Evolutionary conservation across 2,113 vertebrate species (phyloP), one percentile per base, ranked within the genome.

Genomic region (Ursus arctos): DNA sequence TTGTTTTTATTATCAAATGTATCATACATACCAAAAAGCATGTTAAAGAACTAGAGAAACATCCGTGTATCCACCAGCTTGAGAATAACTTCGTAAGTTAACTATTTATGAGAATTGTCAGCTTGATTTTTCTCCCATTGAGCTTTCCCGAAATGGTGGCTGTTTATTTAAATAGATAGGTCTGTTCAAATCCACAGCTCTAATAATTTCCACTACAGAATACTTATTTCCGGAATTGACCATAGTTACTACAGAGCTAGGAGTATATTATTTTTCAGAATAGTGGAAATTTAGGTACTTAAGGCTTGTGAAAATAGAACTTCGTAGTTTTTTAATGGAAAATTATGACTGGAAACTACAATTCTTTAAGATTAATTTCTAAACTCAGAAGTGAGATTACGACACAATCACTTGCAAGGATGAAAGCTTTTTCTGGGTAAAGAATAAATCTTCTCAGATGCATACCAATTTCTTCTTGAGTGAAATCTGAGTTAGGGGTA

Each of bases 361-460:
- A 65, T 61, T 90, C 72, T 95, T 90, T 87, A 92, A 96, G 43
- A 95, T 92, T 94, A 63, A 91, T 93, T 96, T 95, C 88, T 94
- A 92, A 97, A 95, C 53, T 94, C 33, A 81, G 74, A 92, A 94
- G 83, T 88, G 53, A 95, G 51, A 76, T 95, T 26, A 85, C 76
- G 26, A 94, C 47, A 93, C 51, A 95, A 87, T 95, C 15, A 92
- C 49, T 94, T 94, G 61, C 69, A 98, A 97, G 76, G 33, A 71
- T 49, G 18, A 81, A 55, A 80, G 26, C 31, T 88, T 87, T 86
- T 98, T 72, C 51, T 76, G n/a, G 65, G 19, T 74, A 91, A 83
- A 43, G 33, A 74, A 72, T 40, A 36, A 43, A 33, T 92, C 59
- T 61, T 93, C 61, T 91, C 40, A 88, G 81, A 65, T 43, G 22